Evolutionary conservation across 2,888 invertebrate genomes (phyloP), one percentile per base, ranked within the genome.

Genomic region (Mellilla xanthometata): DNA sequence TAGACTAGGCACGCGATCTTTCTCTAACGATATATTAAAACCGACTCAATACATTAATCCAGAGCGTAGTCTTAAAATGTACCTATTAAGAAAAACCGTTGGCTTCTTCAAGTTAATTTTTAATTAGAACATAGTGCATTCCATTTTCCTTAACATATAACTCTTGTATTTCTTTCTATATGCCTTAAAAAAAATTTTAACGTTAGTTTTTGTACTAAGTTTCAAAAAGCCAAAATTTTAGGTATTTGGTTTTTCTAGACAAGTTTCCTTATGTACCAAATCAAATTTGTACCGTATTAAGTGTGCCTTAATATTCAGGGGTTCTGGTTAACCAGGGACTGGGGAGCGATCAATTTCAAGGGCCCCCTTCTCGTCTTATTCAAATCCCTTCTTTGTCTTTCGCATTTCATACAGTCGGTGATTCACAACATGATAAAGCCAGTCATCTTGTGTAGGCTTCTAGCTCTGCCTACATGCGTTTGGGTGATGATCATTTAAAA

Each of bases 331-430:
- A 86, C 82, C 83, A 81, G 77, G 76, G 73, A 67, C 76, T 76
- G 81, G 86, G 86, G 85, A 80, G 63, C 84, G 88, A 88, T 87
- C 88, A 87, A 87, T 89, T 89, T 85, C 85, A 86, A 84, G 81
- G 79, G 71, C 69, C 81, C 80, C 84, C 77, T n/a, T 8, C 8
- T 79, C 76, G 71, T 69, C 77, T 78, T 79, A 77, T 85, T 85
- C 84, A 86, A 87, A 88, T 87, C 82, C 82, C 82, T 80, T 80
- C 81, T 83, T 86, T 88, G 85, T 87, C 82, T 87, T 81, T 77
- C 64, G 64, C 64, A 80, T 83, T 82, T 81, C 79, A 83, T 83
- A 81, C 71, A 81, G 74, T 76, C 63, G 67, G 65, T 80, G 78
- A 81, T 78, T 82, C 77, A 82, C 74, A 77, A 77, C 74, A 80